Conservation (phyloP, 1,140 invertebrate species). For the Drosophila nigrodunni region DNA sequence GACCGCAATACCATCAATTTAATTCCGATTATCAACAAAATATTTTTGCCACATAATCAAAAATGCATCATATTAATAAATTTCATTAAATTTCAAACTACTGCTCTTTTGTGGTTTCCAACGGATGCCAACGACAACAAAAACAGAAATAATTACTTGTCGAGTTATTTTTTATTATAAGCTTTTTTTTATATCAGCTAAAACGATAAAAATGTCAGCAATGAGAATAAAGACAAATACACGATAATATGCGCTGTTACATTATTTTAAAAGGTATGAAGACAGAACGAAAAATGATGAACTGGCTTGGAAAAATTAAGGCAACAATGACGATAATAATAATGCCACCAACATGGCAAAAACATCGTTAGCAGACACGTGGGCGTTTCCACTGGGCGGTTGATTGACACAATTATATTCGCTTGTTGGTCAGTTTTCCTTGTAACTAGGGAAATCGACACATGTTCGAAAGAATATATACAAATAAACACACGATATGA, state of each 20-base stretch:
- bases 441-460: background rate
- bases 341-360: slow-evolving; percentile 22
- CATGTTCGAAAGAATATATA: background rate
- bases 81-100: slow-evolving; percentile 66
- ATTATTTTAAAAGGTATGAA: slow-evolving; percentile 33
- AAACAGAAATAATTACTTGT: slow-evolving; percentile 31
- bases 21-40: slow-evolving; percentile 14
- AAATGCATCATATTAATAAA: slow-evolving; percentile 65
- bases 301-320: background rate
- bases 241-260: slow-evolving; percentile 59
- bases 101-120: slow-evolving; percentile 44
- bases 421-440: slow-evolving; percentile 8
- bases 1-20: slow-evolving; percentile 23
- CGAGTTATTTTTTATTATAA: slow-evolving; percentile 45
- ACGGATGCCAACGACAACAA: slow-evolving; percentile 16
- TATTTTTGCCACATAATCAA: slow-evolving; percentile 60
- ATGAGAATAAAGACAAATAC: slow-evolving; percentile 33
- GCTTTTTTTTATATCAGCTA: no score
- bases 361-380: slow-evolving; percentile 9
- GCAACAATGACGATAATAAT: slow-evolving; percentile 48
- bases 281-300: background rate
- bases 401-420: slow-evolving; percentile 60
- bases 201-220: slow-evolving; percentile 35
- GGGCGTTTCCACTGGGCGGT: slow-evolving; percentile 10
- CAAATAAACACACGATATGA: background rate